A percentile compares a stretch with the other conserved stretches of the same genome.
phyloP scores from a whole-genome alignment of 2,113 vertebrate genomes.

The Himantopus leucocephalus region DNA sequence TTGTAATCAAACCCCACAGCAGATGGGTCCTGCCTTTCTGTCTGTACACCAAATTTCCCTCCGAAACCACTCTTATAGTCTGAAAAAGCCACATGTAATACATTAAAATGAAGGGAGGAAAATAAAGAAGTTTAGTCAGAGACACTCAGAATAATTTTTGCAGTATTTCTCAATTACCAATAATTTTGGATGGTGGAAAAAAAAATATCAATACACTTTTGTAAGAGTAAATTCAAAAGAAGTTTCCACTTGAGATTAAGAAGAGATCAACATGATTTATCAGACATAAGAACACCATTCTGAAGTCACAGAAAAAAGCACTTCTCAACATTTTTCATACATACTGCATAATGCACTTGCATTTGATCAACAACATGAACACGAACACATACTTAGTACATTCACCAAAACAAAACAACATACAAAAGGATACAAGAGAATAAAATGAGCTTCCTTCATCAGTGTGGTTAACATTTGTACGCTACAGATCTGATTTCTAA shows the following conservation, averaged over 20 bases:
- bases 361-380: not conserved
- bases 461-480: not conserved
- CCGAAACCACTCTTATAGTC: slow-evolving; percentile 93
- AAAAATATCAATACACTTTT: not conserved
- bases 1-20: slow-evolving; percentile 91
- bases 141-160: not conserved
- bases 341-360: not conserved
- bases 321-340: not conserved
- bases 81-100: slow-evolving; percentile 76
- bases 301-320: slow-evolving; percentile 33
- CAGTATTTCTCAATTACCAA: not conserved
- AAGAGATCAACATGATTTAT: not conserved
- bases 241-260: not conserved
- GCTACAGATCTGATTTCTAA: not conserved
- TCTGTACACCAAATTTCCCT: slow-evolving; percentile 88
- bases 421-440: not conserved
- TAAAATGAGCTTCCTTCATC: not conserved
- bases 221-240: not conserved
- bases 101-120: not conserved
- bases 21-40: slow-evolving; percentile 86
- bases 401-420: not conserved
- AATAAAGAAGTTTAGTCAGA: slow-evolving; percentile 50
- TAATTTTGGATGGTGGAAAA: not conserved
- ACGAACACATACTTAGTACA: not conserved
- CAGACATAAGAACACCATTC: not conserved